Conservation (phyloP, 1,140 invertebrate genomes). For the Pogonomyrmex californicus region DNA sequence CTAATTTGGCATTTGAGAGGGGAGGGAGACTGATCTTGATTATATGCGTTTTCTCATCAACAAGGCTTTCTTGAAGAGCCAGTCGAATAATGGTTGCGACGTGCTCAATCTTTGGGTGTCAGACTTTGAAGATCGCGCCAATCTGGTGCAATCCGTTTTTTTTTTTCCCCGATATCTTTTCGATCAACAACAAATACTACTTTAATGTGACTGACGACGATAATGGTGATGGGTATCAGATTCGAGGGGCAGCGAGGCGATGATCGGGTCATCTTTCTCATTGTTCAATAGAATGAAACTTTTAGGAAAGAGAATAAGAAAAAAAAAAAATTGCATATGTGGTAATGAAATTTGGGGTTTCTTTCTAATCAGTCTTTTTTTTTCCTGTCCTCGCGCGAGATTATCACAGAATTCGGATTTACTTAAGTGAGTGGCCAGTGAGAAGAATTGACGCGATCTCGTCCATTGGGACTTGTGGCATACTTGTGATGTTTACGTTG, state of each 20-base stretch:
- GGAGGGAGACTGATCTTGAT: conserved; percentile 61
- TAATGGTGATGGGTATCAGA: conserved; percentile 1
- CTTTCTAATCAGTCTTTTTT: conserved; percentile 72
- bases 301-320: not conserved
- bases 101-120: conserved; percentile 1
- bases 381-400: conserved; percentile 51
- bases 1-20: conserved; percentile 62
- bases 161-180: not conserved
- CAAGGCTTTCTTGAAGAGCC: conserved; percentile 36
- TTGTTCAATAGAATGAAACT: conserved; percentile 8
- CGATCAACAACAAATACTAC: conserved; percentile 9
- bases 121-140: conserved; percentile 69
- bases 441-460: conserved; percentile 71
- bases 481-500: conserved; percentile 24
- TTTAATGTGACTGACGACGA: conserved; percentile 5
- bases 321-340: conserved; percentile 11
- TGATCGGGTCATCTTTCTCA: not conserved
- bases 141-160: conserved; percentile 45
- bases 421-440: conserved; percentile 35
- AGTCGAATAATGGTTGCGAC: conserved; percentile 31
- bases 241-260: conserved; percentile 1
- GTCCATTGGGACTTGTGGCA: not conserved
- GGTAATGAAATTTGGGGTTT: conserved; percentile 58
- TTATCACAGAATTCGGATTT: conserved; percentile 67
- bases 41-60: conserved; percentile 66